Percentiles rank a stretch among this genome's conserved stretches.
Conservation (phyloP, 2,113 vertebrate species). For the Dicerorhinus sumatrensis region DNA sequence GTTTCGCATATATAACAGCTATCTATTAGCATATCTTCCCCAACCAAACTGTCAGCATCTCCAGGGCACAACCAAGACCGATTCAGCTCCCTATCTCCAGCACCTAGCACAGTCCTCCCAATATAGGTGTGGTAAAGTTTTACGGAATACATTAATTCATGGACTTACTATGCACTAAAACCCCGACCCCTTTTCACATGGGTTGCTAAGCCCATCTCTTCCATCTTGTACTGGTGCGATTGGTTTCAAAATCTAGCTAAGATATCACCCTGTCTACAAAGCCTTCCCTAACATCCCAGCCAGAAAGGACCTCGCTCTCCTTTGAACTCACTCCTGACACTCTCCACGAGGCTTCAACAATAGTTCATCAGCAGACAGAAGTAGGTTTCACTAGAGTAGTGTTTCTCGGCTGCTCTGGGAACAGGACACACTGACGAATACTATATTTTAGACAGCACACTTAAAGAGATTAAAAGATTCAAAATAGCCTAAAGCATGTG, state of each 20-base stretch:
- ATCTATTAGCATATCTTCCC: neutral
- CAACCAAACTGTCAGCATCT: neutral
- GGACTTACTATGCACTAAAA: neutral
- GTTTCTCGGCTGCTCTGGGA: neutral
- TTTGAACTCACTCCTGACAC: neutral
- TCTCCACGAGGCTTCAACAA: neutral
- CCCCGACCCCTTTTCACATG: neutral
- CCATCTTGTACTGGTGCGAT: neutral
- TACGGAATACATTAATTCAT: neutral
- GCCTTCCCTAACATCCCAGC: neutral
- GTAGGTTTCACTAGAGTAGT: neutral
- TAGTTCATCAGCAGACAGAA: slow-evolving; percentile 4
- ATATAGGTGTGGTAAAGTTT: neutral
- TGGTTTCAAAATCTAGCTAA: slow-evolving; percentile 18
- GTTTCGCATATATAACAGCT: neutral
- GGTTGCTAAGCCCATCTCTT: neutral
- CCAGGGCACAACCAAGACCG: neutral
- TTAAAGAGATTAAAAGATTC: neutral
- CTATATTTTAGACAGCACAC: neutral
- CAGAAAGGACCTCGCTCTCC: neutral
- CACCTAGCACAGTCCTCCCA: neutral
- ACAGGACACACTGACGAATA: neutral
- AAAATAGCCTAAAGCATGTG: neutral
- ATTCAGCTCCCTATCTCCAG: neutral
- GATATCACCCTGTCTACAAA: neutral